Base-by-base conservation (phyloP, 2,113 vertebrate genomes). In the Bubo bubo region DNA sequence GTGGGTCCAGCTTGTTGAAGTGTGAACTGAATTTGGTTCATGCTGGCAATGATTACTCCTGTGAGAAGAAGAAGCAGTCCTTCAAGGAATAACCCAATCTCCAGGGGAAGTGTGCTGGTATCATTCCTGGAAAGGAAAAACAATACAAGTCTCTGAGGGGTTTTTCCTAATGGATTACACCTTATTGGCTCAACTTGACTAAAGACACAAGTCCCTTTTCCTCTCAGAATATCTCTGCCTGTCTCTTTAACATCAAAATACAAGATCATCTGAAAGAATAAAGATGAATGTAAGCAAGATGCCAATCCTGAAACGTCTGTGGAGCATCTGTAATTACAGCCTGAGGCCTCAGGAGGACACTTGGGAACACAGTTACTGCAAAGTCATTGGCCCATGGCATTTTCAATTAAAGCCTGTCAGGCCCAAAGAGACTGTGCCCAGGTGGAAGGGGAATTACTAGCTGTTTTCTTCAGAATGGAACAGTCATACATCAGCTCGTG, bases 351-450 rank as follows among this genome's bases (percentile, higher is more conserved):
- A 62, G 72, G 72, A 95, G 90, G 35, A 88, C 93, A 92, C 85
- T 19, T 23, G 5, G 58, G 88, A 95, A 74, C 88, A 93, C 62
- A 79, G 77, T 91, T 93, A 82, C 92, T 79, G 74, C 63, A 73
- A 95, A 96, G 85, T 95, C 88, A 92, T 91, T 93, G 93, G 93
- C 62, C 90, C 81, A 77, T 96, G 72, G 59, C 82, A 90, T 93
- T 97, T 96, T 95, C 92, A 95, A 88, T 96, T 96, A 96, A 94
- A 90, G 50, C 45, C n/a, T 86, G 79, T 90, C 79, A 86, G 71
- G 37, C 71, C 74, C 86, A 93, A 53, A 22, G 6, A 62, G 59
- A 41, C 63, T 90, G 41, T 86, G 45, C 90, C 96, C 82, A 90
- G 82, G 93, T 66, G 71, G 79, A 94, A 73, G 50, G 41, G 67